Percentiles rank a stretch among this genome's conserved stretches.
Conservation (phyloP, 92 coral and sea anemone genomes). For the Palythoa caribaeorum region DNA sequence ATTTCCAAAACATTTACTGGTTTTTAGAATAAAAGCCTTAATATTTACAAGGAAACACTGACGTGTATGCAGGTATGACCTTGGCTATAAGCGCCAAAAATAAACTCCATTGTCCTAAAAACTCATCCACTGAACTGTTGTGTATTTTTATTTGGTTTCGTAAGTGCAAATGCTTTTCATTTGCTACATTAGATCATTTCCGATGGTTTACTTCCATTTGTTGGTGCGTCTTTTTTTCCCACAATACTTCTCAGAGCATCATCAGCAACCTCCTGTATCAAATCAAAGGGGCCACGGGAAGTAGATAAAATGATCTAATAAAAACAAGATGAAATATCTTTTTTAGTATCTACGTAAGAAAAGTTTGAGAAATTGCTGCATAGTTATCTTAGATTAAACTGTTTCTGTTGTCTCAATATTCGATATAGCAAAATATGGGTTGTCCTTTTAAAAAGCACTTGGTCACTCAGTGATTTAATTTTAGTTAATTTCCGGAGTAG, state of each 20-base stretch:
- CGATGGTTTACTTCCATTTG: conserved; percentile 11
- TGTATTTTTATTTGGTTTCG: neutral
- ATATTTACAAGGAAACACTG: too few relatives aligned
- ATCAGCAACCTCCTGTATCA: neutral
- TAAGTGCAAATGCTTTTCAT: neutral
- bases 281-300: neutral
- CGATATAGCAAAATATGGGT: neutral
- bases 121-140: neutral
- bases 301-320: too few relatives aligned
- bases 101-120: neutral
- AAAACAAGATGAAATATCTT: too few relatives aligned
- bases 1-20: too few relatives aligned
- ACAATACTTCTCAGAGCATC: neutral
- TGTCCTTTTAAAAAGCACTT: neutral
- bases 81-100: neutral
- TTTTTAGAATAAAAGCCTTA: too few relatives aligned
- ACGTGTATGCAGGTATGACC: conserved; percentile 5
- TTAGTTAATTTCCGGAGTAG: conserved; percentile 27
- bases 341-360: too few relatives aligned
- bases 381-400: neutral
- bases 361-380: neutral
- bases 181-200: conserved; percentile 1
- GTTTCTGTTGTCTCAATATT: neutral
- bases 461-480: neutral
- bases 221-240: neutral